phyloP scores from a whole-genome alignment of 1,140 invertebrate species.

The Caenorhabditis remanei region DNA sequence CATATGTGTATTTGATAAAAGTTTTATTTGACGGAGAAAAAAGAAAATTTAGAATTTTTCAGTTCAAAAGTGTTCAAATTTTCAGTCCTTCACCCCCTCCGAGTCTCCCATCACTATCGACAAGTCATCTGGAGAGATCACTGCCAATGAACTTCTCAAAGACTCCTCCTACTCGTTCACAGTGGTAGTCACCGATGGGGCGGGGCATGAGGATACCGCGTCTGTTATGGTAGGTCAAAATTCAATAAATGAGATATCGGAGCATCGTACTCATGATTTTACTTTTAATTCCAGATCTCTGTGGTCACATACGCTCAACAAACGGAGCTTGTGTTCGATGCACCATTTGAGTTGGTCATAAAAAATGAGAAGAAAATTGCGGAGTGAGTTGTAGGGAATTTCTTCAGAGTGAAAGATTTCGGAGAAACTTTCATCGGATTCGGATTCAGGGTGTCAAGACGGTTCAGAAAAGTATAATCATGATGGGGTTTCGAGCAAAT shows the following conservation, averaged over 20 bases:
- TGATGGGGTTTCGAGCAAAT: too few species aligned
- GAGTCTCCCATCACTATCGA: constrained; percentile 50
- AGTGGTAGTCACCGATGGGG: constrained; percentile 55
- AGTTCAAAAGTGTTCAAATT: not conserved
- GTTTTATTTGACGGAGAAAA: too few species aligned
- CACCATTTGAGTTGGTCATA: constrained; percentile 45
- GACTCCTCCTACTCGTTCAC: constrained; percentile 62
- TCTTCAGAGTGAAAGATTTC: too few species aligned
- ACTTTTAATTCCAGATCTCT: constrained; percentile 58
- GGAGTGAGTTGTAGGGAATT: constrained; percentile 19
- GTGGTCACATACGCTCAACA: constrained; percentile 64
- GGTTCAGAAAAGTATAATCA: too few species aligned
- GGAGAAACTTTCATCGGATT: too few species aligned
- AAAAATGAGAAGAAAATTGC: constrained; percentile 61
- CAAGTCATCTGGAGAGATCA: constrained; percentile 39
- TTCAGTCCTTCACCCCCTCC: constrained; percentile 15
- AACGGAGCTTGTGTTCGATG: constrained; percentile 58
- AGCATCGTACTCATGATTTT: not conserved
- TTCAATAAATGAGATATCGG: not conserved
- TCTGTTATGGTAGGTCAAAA: constrained; percentile 37
- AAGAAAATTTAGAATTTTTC: not conserved
- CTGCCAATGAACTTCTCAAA: constrained; percentile 46
- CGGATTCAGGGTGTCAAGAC: too few species aligned
- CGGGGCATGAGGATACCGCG: constrained; percentile 60
- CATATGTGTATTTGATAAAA: too few species aligned